phyloP scores from a whole-genome alignment of 2,797 vertebrate species.

The Thunnus albacares region DNA sequence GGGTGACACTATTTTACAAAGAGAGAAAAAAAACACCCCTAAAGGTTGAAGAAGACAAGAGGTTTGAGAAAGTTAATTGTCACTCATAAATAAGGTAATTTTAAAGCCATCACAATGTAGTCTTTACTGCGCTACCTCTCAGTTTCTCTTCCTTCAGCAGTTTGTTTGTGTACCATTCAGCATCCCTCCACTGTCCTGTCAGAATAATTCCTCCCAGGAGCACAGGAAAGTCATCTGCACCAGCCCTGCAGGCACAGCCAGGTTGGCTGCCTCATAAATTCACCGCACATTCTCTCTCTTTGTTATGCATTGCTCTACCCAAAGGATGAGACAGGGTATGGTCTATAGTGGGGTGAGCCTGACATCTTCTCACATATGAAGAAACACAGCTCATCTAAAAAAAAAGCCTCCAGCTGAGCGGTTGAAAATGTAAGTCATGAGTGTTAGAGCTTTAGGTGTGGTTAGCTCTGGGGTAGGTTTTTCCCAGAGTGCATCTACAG shows the following conservation, averaged over 20 bases:
- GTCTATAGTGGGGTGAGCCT: conserved; percentile 24
- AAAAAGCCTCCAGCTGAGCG: conserved; percentile 13
- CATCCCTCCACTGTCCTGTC: conserved; percentile 65
- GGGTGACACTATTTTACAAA: neutral
- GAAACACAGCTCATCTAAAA: conserved; percentile 23
- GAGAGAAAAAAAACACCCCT: neutral
- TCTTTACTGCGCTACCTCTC: neutral
- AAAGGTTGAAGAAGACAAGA: neutral
- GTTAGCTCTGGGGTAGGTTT: conserved; percentile 39
- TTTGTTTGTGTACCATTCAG: conserved; percentile 68
- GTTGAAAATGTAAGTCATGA: conserved; percentile 35
- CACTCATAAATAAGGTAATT: conserved; percentile 35
- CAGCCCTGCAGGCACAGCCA: conserved; percentile 62
- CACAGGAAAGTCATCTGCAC: conserved; percentile 70
- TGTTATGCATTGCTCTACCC: conserved; percentile 67
- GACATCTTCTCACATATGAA: conserved; percentile 40
- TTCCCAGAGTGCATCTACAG: conserved; percentile 36
- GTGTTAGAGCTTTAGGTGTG: conserved; percentile 34
- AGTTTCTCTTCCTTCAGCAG: conserved; percentile 35
- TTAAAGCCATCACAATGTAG: neutral
- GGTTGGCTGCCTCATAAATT: conserved; percentile 73
- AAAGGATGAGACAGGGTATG: conserved; percentile 33
- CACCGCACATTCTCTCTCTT: conserved; percentile 53
- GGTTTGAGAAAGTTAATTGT: conserved; percentile 15
- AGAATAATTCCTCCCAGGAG: conserved; percentile 71